Conservation (phyloP, 1,140 invertebrate genomes). For the Pseudomyrmex gracilis region DNA sequence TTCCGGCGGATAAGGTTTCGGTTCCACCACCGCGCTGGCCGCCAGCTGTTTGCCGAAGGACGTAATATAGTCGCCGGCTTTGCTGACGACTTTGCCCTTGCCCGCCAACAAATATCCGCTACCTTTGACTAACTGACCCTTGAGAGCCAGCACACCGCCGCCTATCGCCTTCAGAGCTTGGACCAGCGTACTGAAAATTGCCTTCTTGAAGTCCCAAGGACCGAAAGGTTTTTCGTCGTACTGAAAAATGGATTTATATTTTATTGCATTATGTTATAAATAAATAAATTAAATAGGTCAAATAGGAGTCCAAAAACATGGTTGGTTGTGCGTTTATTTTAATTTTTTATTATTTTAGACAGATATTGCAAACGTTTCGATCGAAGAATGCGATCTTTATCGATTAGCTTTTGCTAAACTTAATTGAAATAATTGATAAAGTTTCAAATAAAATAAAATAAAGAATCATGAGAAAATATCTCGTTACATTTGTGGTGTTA, state of each 20-base stretch:
- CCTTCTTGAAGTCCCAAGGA: slow-evolving; percentile 92
- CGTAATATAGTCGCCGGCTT: slow-evolving; percentile 90
- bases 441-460: too few relatives aligned
- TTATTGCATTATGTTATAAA: slow-evolving; percentile 1
- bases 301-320: too few relatives aligned
- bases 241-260: slow-evolving; percentile 71
- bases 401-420: too few relatives aligned
- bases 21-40: slow-evolving; percentile 88
- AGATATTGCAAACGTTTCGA: too few relatives aligned
- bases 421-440: too few relatives aligned
- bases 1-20: slow-evolving; percentile 78
- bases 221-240: slow-evolving; percentile 87
- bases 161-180: slow-evolving; percentile 94
- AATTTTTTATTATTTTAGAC: too few relatives aligned
- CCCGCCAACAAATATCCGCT: slow-evolving; percentile 91
- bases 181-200: slow-evolving; percentile 91
- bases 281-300: slow-evolving; percentile 11
- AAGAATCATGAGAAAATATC: too few relatives aligned
- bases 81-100: slow-evolving; percentile 90
- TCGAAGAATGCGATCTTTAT: too few relatives aligned
- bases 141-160: slow-evolving; percentile 92
- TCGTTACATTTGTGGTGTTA: slow-evolving; percentile 6
- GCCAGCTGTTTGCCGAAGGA: slow-evolving; percentile 92
- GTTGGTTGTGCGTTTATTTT: too few relatives aligned
- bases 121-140: slow-evolving; percentile 93